phyloP scores from a whole-genome alignment of 2,888 invertebrate genomes.

The Keiferia lycopersicella region DNA sequence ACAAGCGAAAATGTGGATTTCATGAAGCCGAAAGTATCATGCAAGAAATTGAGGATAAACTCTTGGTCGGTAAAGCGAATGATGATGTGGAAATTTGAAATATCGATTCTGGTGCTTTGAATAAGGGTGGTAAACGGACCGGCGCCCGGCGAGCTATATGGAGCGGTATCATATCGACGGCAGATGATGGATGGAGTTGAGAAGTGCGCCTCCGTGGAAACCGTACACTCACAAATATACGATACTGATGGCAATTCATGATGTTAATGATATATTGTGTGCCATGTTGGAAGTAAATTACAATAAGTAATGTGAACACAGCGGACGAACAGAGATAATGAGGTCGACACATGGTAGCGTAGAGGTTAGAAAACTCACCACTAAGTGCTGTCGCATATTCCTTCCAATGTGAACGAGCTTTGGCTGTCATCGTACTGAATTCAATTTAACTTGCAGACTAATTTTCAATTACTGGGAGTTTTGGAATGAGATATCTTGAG shows the following conservation, averaged over 20 bases:
- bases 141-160: neutral
- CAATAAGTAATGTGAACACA: neutral
- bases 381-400: slow-evolving; percentile 80
- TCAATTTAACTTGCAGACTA: slow-evolving; percentile 51
- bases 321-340: slow-evolving; percentile 16
- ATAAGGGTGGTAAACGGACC: slow-evolving; percentile 13
- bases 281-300: neutral
- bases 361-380: slow-evolving; percentile 79
- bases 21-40: neutral
- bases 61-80: neutral
- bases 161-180: slow-evolving; percentile 6
- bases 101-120: neutral
- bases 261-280: neutral
- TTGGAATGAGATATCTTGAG: slow-evolving; percentile 81
- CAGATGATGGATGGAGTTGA: slow-evolving; percentile 11
- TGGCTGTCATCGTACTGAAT: slow-evolving; percentile 73
- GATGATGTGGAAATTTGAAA: slow-evolving; percentile 14
- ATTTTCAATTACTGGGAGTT: slow-evolving; percentile 61
- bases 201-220: slow-evolving; percentile 14
- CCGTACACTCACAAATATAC: slow-evolving; percentile 12
- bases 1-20: neutral
- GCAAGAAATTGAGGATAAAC: neutral
- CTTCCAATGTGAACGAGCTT: slow-evolving; percentile 80
- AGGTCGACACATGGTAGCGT: slow-evolving; percentile 55
- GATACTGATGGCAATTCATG: neutral